Conservation (phyloP, 2,113 vertebrate genomes). For the Pachypanchax playfairii region DNA sequence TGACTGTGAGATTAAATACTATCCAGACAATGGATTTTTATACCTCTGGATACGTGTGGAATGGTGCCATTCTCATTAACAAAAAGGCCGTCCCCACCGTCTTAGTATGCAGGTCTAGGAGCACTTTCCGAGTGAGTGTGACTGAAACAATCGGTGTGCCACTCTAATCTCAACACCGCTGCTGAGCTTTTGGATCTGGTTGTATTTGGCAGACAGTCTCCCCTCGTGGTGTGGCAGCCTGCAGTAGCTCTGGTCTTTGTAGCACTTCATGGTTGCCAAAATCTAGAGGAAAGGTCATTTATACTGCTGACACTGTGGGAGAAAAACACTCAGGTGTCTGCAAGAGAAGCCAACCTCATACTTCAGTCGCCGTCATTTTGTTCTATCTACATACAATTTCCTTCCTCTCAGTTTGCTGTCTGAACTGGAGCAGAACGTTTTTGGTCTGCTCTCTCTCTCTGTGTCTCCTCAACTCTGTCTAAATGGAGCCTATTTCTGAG, state of each 20-base stretch:
- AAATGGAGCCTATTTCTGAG: conserved; percentile 9
- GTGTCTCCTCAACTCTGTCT: background rate
- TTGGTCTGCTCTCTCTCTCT: background rate
- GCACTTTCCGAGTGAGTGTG: conserved; percentile 56
- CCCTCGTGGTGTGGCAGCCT: conserved; percentile 51
- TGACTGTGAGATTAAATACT: conserved; percentile 16
- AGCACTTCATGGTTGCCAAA: conserved; percentile 62
- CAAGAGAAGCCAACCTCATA: conserved; percentile 32
- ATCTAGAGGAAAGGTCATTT: conserved; percentile 65
- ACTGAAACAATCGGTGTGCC: conserved; percentile 61
- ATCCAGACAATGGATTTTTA: conserved; percentile 17
- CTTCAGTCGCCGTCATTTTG: conserved; percentile 38
- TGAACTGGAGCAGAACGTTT: conserved; percentile 22
- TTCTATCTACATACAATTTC: conserved; percentile 35
- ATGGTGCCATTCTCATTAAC: conserved; percentile 47
- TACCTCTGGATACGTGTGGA: conserved; percentile 42
- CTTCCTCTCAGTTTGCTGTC: conserved; percentile 26
- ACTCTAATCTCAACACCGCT: conserved; percentile 60
- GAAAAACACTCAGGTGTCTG: conserved; percentile 54
- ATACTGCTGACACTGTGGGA: conserved; percentile 49
- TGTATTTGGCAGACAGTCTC: conserved; percentile 50
- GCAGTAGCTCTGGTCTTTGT: conserved; percentile 57
- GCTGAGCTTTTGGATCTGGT: conserved; percentile 57
- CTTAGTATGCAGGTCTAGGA: conserved; percentile 52
- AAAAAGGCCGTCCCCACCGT: conserved; percentile 28